Evolutionary conservation across 2,888 invertebrate species (phyloP).

Genomic region (Aromia moschata): DNA sequence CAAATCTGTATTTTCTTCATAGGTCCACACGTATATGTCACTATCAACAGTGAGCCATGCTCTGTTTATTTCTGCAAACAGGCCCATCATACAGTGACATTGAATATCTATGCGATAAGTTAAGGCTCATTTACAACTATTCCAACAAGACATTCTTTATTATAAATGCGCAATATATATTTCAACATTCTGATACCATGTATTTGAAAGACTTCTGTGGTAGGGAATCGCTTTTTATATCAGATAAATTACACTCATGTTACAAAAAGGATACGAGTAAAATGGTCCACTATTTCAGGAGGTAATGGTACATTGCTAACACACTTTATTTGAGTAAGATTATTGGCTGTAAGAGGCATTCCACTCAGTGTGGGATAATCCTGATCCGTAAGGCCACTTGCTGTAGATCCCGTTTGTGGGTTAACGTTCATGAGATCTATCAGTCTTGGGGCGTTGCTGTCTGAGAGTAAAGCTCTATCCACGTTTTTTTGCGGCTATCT

Average conservation of each 20-base stretch:
- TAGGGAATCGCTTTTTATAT: background rate
- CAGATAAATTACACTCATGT: background rate
- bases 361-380: conserved; percentile 88
- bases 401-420: conserved; percentile 77
- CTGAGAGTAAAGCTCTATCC: conserved; percentile 76
- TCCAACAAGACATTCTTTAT: too few relatives aligned
- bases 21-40: conserved; percentile 98
- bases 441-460: conserved; percentile 77
- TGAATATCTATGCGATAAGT: conserved; percentile 78
- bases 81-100: conserved; percentile 95
- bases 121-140: too few relatives aligned
- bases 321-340: conserved; percentile 81
- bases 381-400: conserved; percentile 88
- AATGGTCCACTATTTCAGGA: conserved; percentile 93
- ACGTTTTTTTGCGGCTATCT: conserved; percentile 82
- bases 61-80: conserved; percentile 94
- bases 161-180: too few relatives aligned
- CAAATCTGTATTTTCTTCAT: conserved; percentile 93
- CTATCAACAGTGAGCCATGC: conserved; percentile 98
- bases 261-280: conserved; percentile 88
- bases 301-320: conserved; percentile 89
- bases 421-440: conserved; percentile 75
- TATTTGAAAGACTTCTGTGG: too few relatives aligned
- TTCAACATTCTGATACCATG: too few relatives aligned
- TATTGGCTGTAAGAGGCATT: conserved; percentile 71